phyloP scores from a whole-genome alignment of 1,140 invertebrate genomes.

The Danaus melanippus region DNA sequence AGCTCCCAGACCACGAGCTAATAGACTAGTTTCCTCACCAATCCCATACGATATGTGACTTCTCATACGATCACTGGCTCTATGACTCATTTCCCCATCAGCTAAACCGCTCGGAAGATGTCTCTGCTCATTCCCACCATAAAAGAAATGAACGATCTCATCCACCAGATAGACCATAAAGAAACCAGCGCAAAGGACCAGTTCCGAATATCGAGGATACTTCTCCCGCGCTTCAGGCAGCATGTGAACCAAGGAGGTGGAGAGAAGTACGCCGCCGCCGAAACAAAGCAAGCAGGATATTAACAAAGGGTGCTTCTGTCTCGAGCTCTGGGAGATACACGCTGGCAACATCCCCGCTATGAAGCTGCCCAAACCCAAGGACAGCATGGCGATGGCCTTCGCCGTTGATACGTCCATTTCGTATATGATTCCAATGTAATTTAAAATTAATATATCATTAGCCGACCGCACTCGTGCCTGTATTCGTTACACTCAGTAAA shows the following conservation, averaged over 20 bases:
- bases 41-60: constrained; percentile 37
- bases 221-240: constrained; percentile 82
- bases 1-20: constrained; percentile 14
- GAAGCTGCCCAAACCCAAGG: constrained; percentile 79
- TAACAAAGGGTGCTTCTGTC: constrained; percentile 72
- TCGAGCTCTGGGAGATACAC: constrained; percentile 72
- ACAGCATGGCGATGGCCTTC: constrained; percentile 80
- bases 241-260: constrained; percentile 87
- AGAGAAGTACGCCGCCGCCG: constrained; percentile 88
- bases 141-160: constrained; percentile 80
- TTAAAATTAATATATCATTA: constrained; percentile 2
- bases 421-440: neutral
- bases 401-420: constrained; percentile 71
- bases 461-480: neutral
- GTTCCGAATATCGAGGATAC: constrained; percentile 75
- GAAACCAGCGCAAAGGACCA: constrained; percentile 83
- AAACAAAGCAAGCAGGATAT: constrained; percentile 83
- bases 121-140: constrained; percentile 44
- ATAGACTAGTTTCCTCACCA: constrained; percentile 37
- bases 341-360: constrained; percentile 78
- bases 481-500: constrained; percentile 9
- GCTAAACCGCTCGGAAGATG: neutral
- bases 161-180: constrained; percentile 86
- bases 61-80: constrained; percentile 2
- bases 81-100: neutral